phyloP scores from a whole-genome alignment of 64 coral and sea anemone species.

The Montipora capricornis region DNA sequence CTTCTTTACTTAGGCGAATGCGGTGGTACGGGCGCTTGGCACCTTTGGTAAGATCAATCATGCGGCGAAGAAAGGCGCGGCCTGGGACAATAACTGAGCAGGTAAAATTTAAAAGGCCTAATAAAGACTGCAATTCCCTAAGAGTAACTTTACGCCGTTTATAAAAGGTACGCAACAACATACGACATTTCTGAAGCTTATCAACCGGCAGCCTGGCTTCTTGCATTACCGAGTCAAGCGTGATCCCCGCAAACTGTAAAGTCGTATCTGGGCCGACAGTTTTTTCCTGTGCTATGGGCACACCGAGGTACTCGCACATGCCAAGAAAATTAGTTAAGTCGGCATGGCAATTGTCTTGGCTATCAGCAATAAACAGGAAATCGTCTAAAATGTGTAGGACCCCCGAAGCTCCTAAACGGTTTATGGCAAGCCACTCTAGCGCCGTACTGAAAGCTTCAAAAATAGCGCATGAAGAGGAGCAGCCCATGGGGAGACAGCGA shows the following conservation, averaged over 20 bases:
- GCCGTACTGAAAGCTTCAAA: not conserved
- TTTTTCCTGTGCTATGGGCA: not conserved
- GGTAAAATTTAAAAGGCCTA: too few species aligned
- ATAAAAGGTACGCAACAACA: not conserved
- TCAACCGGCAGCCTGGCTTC: not conserved
- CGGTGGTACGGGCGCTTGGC: not conserved
- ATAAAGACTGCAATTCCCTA: too few species aligned
- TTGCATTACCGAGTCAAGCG: not conserved
- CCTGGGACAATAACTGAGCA: too few species aligned
- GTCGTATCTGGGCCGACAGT: not conserved
- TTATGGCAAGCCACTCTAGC: not conserved
- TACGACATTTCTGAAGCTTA: not conserved
- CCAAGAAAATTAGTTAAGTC: not conserved
- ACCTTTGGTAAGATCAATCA: not conserved
- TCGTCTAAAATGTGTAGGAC: not conserved
- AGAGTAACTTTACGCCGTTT: not conserved
- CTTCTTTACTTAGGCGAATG: not conserved
- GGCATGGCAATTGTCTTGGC: not conserved
- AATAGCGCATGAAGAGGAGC: not conserved
- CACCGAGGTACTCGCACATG: not conserved
- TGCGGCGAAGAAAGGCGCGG: not conserved
- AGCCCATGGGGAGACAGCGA: constrained; percentile 3
- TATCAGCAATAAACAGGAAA: not conserved
- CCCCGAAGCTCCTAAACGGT: not conserved
- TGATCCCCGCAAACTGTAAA: not conserved